phyloP scores from a whole-genome alignment of 2,113 vertebrate species.

The Aplodontia rufa region DNA sequence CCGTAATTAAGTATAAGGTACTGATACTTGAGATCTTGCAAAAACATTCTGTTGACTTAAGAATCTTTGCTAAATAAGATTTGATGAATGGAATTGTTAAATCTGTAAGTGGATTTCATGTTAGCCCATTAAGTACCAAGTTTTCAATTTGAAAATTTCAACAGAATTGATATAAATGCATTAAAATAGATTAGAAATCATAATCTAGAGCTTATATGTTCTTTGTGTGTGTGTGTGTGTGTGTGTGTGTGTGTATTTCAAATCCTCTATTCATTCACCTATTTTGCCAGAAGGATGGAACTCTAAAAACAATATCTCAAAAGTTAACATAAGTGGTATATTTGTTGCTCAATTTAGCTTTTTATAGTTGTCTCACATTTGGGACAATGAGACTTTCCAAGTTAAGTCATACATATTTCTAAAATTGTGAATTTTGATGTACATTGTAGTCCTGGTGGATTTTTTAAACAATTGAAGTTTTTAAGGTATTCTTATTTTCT shows the following conservation, averaged over 20 bases:
- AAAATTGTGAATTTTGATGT: constrained; percentile 8
- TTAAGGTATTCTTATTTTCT: background rate
- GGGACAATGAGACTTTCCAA: background rate
- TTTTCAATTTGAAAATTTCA: background rate
- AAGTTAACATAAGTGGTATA: background rate
- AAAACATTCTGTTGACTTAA: background rate
- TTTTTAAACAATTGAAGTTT: background rate
- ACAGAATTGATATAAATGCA: background rate
- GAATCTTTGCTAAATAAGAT: background rate
- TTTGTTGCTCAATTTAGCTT: background rate
- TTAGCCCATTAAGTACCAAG: background rate
- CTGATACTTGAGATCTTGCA: background rate
- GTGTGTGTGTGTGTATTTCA: no score
- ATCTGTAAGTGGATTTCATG: background rate
- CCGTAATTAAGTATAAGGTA: background rate
- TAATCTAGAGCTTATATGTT: background rate
- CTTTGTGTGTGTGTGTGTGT: no score
- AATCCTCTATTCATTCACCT: background rate
- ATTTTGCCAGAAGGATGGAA: background rate
- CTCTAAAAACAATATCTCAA: background rate
- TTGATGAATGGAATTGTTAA: background rate
- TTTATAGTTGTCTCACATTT: background rate
- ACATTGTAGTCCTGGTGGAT: background rate
- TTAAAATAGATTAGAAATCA: background rate
- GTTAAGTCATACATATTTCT: background rate